phyloP scores from a whole-genome alignment of 2,888 invertebrate species.

The Melieria omissa region DNA sequence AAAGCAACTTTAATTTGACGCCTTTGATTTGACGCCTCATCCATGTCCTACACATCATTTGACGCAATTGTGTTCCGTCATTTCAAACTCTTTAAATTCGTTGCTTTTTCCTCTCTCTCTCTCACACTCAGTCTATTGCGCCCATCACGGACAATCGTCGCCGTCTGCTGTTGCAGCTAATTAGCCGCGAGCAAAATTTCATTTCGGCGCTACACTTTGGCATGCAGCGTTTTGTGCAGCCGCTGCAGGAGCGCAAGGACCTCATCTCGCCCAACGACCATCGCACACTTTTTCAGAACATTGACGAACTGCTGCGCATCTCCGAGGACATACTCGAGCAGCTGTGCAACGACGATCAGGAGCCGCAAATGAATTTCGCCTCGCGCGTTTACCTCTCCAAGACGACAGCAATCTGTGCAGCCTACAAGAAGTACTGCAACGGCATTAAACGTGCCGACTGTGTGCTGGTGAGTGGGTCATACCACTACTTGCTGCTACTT shows the following conservation, averaged over 20 bases:
- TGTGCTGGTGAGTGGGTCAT: conserved; percentile 72
- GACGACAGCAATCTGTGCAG: conserved; percentile 78
- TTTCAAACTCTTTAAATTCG: background rate
- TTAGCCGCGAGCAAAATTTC: conserved; percentile 82
- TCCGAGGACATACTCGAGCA: conserved; percentile 85
- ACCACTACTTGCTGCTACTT: no score
- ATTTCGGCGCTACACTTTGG: conserved; percentile 83
- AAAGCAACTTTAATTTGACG: no score
- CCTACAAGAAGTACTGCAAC: conserved; percentile 84
- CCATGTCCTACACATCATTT: background rate
- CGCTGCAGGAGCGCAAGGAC: conserved; percentile 80
- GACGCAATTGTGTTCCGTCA: no score
- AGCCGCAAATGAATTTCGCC: conserved; percentile 74
- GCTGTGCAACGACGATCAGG: conserved; percentile 79
- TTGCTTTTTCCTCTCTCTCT: background rate
- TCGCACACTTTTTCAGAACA: conserved; percentile 83
- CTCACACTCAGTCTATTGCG: conserved; percentile 62
- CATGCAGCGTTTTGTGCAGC: conserved; percentile 80
- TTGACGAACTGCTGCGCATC: conserved; percentile 80
- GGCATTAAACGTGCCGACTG: conserved; percentile 88
- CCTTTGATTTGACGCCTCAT: background rate
- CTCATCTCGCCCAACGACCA: conserved; percentile 82
- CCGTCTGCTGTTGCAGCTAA: conserved; percentile 79
- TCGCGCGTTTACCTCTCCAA: conserved; percentile 79
- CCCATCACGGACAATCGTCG: conserved; percentile 71